Conservation (phyloP, 2,113 vertebrate genomes). For the Corythoichthys haematopterus region DNA sequence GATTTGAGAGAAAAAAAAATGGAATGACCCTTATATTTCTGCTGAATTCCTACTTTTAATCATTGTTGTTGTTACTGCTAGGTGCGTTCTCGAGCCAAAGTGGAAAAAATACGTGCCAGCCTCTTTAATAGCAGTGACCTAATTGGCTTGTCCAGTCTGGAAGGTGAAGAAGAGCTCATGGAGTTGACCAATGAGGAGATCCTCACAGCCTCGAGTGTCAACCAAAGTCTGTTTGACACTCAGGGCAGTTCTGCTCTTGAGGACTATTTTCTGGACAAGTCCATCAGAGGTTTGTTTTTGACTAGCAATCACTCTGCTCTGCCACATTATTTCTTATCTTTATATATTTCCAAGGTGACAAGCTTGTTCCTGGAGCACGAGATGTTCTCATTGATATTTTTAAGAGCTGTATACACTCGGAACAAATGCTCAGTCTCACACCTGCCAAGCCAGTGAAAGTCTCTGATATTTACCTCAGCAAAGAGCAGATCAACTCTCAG, state of each 20-base stretch:
- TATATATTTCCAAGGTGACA: conserved; percentile 77
- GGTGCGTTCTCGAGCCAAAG: conserved; percentile 93
- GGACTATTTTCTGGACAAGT: conserved; percentile 93
- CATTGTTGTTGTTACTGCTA: conserved; percentile 34
- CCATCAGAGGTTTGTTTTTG: conserved; percentile 79
- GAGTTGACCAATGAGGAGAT: conserved; percentile 97
- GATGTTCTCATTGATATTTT: conserved; percentile 94
- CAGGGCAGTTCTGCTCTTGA: conserved; percentile 94
- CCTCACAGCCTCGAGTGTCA: conserved; percentile 92
- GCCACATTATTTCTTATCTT: not conserved
- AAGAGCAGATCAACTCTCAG: conserved; percentile 95
- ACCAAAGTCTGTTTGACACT: conserved; percentile 96
- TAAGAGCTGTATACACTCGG: conserved; percentile 90
- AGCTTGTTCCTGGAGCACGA: conserved; percentile 83
- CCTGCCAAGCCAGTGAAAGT: conserved; percentile 88
- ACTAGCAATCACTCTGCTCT: conserved; percentile 2
- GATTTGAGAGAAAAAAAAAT: too few species aligned
- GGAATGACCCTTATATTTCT: not conserved
- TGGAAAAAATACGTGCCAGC: conserved; percentile 95
- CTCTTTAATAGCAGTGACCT: conserved; percentile 96
- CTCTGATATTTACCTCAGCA: conserved; percentile 93
- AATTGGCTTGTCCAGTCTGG: conserved; percentile 92
- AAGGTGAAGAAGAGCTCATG: conserved; percentile 94
- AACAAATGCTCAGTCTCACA: conserved; percentile 90
- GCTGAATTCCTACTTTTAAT: not conserved